Base-by-base conservation (phyloP, 2,113 vertebrate genomes). In the Alaudala cheleensis region DNA sequence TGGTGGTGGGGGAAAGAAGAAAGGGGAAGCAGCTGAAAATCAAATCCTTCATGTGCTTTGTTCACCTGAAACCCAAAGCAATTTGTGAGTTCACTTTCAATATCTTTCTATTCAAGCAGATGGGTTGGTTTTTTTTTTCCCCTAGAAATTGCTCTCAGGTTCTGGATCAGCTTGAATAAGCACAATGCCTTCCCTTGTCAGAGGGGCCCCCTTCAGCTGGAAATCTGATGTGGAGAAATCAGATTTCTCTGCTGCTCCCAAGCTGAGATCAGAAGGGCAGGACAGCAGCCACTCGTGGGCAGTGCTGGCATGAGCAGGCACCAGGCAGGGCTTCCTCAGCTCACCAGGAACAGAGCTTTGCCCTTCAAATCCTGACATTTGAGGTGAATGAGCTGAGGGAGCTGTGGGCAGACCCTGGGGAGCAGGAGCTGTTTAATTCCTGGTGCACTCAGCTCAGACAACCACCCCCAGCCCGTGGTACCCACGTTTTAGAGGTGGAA, bases 121-220 rank as follows among this genome's bases (percentile, higher is more conserved):
- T 14, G 37, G 37, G 37, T 37, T 37, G 8, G 8, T 56, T 72
- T 82, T 62, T 76, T 67, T 24, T 49, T 4, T 1, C 2, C 83
- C 65, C 24, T 34, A 73, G 90, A 83, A 88, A 93, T 92, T 92
- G 67, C 93, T 82, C 82, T 72, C 67, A 42, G 74, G 53, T 77
- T 90, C 90, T 95, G 86, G 90, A 82, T 95, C 85, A 94, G 90
- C 95, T 93, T 22, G 39, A 90, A 54, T 69, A 82, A 93, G 67
- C 94, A 81, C 86, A 74, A 39, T 42, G 56, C 65, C 77, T 74
- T 66, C 50, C 45, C 76, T 66, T 90, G 92, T 88, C 86, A 93
- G 83, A 67, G 25, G 19, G 60, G 22, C 82, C 76, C 72, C 13
- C 72, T 88, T 31, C 42, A 78, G 66, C 88, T 0, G 12, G 88